Evolutionary conservation across 2,888 invertebrate species (phyloP).

Genomic region (Agrypnus murinus): DNA sequence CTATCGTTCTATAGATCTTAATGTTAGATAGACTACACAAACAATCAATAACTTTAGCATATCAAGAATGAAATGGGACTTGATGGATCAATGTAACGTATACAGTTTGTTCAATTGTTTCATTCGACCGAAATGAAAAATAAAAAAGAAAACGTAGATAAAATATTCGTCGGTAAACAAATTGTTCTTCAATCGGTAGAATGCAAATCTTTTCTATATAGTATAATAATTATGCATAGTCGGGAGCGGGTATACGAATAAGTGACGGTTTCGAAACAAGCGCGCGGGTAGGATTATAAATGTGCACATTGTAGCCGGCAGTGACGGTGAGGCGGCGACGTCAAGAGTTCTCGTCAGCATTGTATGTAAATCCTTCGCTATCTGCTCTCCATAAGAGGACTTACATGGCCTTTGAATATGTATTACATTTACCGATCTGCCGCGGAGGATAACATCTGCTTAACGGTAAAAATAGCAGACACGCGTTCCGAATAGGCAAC

Average conservation of each 20-base stretch:
- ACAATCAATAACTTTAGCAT: background rate
- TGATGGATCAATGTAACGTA: constrained; percentile 37
- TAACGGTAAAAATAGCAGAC: constrained; percentile 53
- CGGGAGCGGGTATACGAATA: constrained; percentile 47
- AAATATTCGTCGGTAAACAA: constrained; percentile 46
- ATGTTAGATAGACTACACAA: background rate
- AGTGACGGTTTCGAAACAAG: constrained; percentile 51
- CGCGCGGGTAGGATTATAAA: constrained; percentile 49
- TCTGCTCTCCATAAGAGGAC: constrained; percentile 54
- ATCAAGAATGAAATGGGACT: constrained; percentile 1
- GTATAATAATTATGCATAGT: constrained; percentile 50
- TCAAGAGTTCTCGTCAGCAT: constrained; percentile 53
- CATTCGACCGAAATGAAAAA: constrained; percentile 44
- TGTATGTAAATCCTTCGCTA: constrained; percentile 53
- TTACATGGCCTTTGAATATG: constrained; percentile 57
- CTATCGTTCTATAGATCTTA: too few relatives aligned
- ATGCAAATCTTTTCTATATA: constrained; percentile 50
- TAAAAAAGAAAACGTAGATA: constrained; percentile 40
- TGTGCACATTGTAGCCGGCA: constrained; percentile 51
- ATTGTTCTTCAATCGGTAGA: constrained; percentile 47
- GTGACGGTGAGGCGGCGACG: constrained; percentile 53
- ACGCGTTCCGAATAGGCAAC: constrained; percentile 46
- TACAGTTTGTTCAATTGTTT: constrained; percentile 37
- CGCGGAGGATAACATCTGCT: constrained; percentile 51
- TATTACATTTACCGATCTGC: constrained; percentile 58